Base-by-base conservation (phyloP, 2,797 vertebrate genomes). In the Melopsittacus undulatus region DNA sequence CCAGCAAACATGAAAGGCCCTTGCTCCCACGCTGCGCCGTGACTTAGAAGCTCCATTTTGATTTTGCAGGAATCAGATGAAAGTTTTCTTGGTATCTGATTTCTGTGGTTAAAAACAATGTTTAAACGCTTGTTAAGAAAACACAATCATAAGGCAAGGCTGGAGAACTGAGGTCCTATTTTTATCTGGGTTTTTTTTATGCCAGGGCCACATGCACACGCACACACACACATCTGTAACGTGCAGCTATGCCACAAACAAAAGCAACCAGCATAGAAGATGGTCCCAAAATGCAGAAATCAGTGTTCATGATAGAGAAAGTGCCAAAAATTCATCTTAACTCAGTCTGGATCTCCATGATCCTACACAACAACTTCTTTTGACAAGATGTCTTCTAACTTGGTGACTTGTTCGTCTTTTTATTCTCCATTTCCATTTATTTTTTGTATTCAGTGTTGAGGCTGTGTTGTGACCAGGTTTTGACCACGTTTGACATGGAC, bases 81-180 rank as follows among this genome's bases (percentile, higher is more conserved):
- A 95, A 96, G 96, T 95, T 96, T 73, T 88, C 83, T 94, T 85
- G 61, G 51, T 97, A 96, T 97, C 96, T 96, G 95, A 96, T 97
- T 90, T 95, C 63, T 94, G 96, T 94, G 96, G 95, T 96, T 96
- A 96, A 96, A 96, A 97, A 97, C 96, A 96, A 77, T 70, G 51
- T 94, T 70, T 84, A 88, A 96, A 84, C 16, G 0, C 48, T 70
- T 56, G 67, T 93, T 82, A 29, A 42, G 94, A 87, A 61, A 72
- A 63, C 49, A 62, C 54, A 88, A 67, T 82, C 51, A 26, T 48
- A 70, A 83, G n/a, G 40, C 63, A 79, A 51, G 45, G 78, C 75
- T 94, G 95, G 88, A 89, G 87, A 94, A 89, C 29, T 18, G 43
- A 90, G 18, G 40, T 78, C 83, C 70, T 96, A 59, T 91, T 95